Evolutionary conservation across 2,113 vertebrate species (phyloP), one percentile per base, ranked within the genome.

Genomic region (Dinomys branickii): DNA sequence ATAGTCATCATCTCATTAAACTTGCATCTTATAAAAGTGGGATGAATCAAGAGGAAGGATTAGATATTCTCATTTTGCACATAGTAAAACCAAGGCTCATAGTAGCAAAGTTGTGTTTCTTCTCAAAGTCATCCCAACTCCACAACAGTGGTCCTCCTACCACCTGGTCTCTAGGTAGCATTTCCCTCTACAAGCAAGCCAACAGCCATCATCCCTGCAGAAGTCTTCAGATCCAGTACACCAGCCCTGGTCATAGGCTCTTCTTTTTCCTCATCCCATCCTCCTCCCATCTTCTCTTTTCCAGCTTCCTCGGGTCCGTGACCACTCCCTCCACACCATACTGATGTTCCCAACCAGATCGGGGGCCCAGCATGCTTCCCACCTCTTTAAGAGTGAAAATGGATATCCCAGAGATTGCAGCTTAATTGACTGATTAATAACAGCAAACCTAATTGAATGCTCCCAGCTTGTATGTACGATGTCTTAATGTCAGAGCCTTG

Each of bases 341-440:
- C 71, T 22, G n/a, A n/a, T 33, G 0, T 80, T 67, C 88, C 78
- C 91, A 59, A 30, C 88, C 77, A n/a, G 28, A 56, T 3, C 38
- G 33, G 50, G 61, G 33, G 14, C 61, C 78, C 0, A 0, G 61
- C 92, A 84, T 4, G 75, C 95, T 67, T 58, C 94, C 65, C 98
- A 98, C 98, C 98, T 98, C 98, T 96, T 98, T 98, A 98, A 75
- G 97, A 97, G 97, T 59, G 97, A 97, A 97, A 98, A 99, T 88
- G 97, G 98, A 98, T 98, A 97, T 98, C 97, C 95, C 90, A 16
- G 97, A 97, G 98, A 98, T 93, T 78, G 97, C 33, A 10, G 97
- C 98, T 98, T 99, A 98, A 98, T 98, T 98, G 98, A 98, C 98
- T 98, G 98, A 98, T 99, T 98, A 98, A 98, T 98, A 98, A 98